Evolutionary conservation across 2,888 invertebrate genomes (phyloP).

Genomic region (Orthosia gothica): DNA sequence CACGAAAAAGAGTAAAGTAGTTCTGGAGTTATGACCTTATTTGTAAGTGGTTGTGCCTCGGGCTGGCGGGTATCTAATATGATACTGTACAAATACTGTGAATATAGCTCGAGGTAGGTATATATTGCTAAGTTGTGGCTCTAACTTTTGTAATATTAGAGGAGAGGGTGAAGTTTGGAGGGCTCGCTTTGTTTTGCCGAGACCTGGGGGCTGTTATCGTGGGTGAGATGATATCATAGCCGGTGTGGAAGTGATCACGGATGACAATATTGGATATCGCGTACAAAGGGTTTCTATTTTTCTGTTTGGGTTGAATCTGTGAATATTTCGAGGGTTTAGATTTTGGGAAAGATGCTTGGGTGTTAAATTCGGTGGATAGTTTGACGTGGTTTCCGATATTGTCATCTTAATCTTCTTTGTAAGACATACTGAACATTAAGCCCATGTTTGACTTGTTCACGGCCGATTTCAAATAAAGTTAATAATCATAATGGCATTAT

Average conservation of each 20-base stretch:
- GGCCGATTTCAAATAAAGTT: constrained; percentile 45
- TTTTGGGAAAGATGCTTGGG: constrained; percentile 5
- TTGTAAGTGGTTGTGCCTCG: constrained; percentile 40
- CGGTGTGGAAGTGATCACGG: constrained; percentile 54
- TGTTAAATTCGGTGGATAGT: background rate
- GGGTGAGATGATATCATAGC: constrained; percentile 63
- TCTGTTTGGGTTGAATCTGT: constrained; percentile 30
- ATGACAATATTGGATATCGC: constrained; percentile 62
- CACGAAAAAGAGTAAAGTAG: constrained; percentile 39
- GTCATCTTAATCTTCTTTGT: constrained; percentile 4
- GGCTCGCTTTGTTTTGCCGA: constrained; percentile 66
- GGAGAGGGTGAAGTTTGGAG: constrained; percentile 82
- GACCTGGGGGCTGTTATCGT: constrained; percentile 65
- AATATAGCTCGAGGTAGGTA: constrained; percentile 65
- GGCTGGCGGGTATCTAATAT: constrained; percentile 59
- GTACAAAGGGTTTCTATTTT: constrained; percentile 18
- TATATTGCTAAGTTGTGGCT: constrained; percentile 77
- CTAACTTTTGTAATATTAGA: constrained; percentile 88
- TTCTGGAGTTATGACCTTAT: constrained; percentile 54
- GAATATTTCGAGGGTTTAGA: constrained; percentile 20
- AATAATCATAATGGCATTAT: background rate
- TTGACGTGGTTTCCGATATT: constrained; percentile 42
- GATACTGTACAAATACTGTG: constrained; percentile 67
- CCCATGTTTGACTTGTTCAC: constrained; percentile 6
- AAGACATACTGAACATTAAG: background rate